Conservation (phyloP, 1,140 invertebrate species). For the Macrocentrus cingulum region DNA sequence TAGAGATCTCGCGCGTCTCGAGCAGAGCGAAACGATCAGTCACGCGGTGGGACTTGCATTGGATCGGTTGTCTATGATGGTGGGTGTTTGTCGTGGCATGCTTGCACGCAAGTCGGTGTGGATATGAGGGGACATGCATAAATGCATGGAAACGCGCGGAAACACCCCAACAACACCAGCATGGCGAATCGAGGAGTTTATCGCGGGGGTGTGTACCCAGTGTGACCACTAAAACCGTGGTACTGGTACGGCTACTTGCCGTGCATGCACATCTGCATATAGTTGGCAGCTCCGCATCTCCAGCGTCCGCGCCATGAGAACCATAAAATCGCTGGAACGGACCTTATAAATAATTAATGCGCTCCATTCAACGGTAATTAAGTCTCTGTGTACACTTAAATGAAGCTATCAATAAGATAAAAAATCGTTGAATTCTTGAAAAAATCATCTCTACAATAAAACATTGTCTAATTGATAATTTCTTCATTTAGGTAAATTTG, state of each 20-base stretch:
- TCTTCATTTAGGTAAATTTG: no score
- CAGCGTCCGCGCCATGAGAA: conserved; percentile 44
- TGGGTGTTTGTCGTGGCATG: background rate
- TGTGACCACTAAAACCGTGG: conserved; percentile 52
- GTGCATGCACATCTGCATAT: background rate
- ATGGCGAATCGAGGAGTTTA: conserved; percentile 55
- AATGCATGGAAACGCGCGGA: conserved; percentile 13
- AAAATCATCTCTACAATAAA: no score
- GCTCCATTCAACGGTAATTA: conserved; percentile 31
- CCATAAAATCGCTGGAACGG: conserved; percentile 39
- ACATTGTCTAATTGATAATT: no score
- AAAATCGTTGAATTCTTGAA: no score
- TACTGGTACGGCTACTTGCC: background rate
- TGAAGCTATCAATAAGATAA: background rate
- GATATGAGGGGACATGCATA: background rate
- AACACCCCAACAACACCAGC: conserved; percentile 37
- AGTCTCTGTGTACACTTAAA: conserved; percentile 12
- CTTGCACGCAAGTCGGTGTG: conserved; percentile 3
- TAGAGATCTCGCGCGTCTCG: conserved; percentile 47
- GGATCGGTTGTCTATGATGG: conserved; percentile 36
- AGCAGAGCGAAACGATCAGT: conserved; percentile 48
- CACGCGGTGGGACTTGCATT: conserved; percentile 50
- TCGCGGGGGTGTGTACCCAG: conserved; percentile 54
- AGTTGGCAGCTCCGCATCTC: conserved; percentile 1
- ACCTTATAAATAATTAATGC: conserved; percentile 33